A percentile compares a stretch with the other conserved stretches of the same genome.
These are phyloP conservation scores for Nannospalax galili DNA, from an alignment of 2,113 vertebrate species.

Conservation along the genomic window DNA sequence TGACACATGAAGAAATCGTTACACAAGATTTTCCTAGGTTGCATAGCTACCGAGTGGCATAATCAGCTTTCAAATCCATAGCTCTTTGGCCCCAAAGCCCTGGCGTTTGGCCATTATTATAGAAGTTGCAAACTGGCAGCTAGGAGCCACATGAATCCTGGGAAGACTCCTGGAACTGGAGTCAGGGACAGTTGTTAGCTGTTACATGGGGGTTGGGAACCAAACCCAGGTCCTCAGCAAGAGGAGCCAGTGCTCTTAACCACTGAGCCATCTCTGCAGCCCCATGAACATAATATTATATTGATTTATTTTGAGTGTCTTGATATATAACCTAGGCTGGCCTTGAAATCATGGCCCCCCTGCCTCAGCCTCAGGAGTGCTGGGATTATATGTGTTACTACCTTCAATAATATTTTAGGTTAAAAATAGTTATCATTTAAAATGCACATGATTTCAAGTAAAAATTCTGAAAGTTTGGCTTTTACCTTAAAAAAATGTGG, in stretches of 20 bases:
- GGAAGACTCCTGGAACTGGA: not conserved
- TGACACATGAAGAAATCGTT: slow-evolving; percentile 24
- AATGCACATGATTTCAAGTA: slow-evolving; percentile 25
- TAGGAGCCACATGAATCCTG: not conserved
- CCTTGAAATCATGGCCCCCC: not conserved
- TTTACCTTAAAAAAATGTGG: not conserved
- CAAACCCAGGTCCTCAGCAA: too few relatives aligned
- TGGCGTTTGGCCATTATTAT: not conserved
- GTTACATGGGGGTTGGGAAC: too few relatives aligned
- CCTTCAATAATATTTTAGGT: not conserved
- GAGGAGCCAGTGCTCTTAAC: too few relatives aligned
- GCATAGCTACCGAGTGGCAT: not conserved
- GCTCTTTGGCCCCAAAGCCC: not conserved
- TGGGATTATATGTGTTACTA: not conserved
- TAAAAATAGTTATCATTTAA: not conserved
- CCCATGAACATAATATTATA: not conserved
- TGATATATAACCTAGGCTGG: not conserved
- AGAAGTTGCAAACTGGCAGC: not conserved
- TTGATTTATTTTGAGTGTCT: not conserved
- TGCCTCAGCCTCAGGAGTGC: not conserved
- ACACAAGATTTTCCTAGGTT: not conserved
- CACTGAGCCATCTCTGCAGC: too few relatives aligned
- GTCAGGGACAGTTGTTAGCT: too few relatives aligned
- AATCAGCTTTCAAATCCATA: not conserved
- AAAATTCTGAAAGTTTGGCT: slow-evolving; percentile 24